Base-by-base conservation (phyloP, 2,113 vertebrate genomes). In the Microtus ochrogaster region DNA sequence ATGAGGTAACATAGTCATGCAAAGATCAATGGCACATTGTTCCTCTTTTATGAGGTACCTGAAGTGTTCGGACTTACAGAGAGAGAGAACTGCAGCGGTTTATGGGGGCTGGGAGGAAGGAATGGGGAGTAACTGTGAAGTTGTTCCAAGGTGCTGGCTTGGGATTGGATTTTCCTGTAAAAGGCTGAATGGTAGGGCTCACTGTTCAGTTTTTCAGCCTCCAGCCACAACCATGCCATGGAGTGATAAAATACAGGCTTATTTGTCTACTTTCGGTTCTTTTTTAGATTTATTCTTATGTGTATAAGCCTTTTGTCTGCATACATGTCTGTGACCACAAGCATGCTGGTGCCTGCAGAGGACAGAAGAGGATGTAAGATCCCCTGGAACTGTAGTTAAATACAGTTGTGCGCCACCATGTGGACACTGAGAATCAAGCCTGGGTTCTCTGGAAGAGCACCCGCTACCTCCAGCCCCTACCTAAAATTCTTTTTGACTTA, bases 251-350 rank as follows among this genome's bases (percentile, higher is more conserved):
- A 49, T 86, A 68, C 21, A 39, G n/a, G 86, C 17, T n/a, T 30
- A 93, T 68, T 87, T 33, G 26, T 88, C 41, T 33, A 39, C 79
- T 70, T 44, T 96, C 55, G 87, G 77, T 84, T 49, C 41, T 87
- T 87, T 49, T 78, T 52, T 1, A n/a, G 22, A 81, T 81, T 81
- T 81, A 81, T 55, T 81, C 12, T 81, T 55, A 58, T 58, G 19
- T 73, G 36, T 58, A 58, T 81, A 22, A 70, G 68, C n/a, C 33
- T n/a, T 81, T 58, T n/a, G 52, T 81, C 49, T 81, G 78, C 49
- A 58, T 24, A 21, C n/a, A 58, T 36, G 78, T 81, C 52, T 81
- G 78, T 79, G 30, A 36, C 8, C 77, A 52, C 77, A 36, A 21
- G 47, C 30, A 21, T 52, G 77, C 47, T 79, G 17, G 47, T 81